phyloP scores from a whole-genome alignment of 2,888 invertebrate genomes.

The Thymelicus sylvestris region DNA sequence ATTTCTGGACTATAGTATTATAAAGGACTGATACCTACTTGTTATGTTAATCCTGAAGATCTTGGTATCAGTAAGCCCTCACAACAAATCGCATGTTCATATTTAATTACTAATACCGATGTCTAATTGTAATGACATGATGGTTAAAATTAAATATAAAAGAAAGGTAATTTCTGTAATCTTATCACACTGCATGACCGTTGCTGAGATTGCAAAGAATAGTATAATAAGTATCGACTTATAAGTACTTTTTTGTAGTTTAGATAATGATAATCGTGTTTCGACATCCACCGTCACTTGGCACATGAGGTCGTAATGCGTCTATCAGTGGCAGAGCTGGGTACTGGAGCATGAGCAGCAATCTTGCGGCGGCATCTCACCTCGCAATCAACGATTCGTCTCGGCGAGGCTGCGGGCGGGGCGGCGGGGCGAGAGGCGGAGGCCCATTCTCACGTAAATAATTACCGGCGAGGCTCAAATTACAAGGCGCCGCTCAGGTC shows the following conservation, averaged over 20 bases:
- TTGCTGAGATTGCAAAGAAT: not conserved
- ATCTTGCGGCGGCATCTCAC: slow-evolving; percentile 75
- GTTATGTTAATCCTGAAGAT: too few species aligned
- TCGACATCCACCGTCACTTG: slow-evolving; percentile 1
- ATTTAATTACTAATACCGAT: too few species aligned
- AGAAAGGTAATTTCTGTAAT: too few species aligned
- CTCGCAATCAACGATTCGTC: slow-evolving; percentile 82
- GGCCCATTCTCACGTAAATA: slow-evolving; percentile 83
- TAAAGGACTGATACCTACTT: too few species aligned
- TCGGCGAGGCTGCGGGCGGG: slow-evolving; percentile 53
- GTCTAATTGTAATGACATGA: too few species aligned
- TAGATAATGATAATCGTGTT: not conserved
- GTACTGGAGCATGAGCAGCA: slow-evolving; percentile 53
- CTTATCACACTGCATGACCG: too few species aligned
- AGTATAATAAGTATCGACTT: not conserved
- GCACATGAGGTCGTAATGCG: slow-evolving; percentile 11
- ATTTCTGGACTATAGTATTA: too few species aligned
- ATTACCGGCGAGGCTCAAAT: slow-evolving; percentile 82
- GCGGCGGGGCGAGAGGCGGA: slow-evolving; percentile 49
- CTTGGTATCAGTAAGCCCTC: too few species aligned
- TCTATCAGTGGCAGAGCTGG: slow-evolving; percentile 22
- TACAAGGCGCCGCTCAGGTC: slow-evolving; percentile 80
- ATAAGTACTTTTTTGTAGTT: not conserved
- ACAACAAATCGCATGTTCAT: too few species aligned
- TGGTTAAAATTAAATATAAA: too few species aligned